phyloP scores from a whole-genome alignment of 2,888 invertebrate species.

The Ypsolopha scabrella region DNA sequence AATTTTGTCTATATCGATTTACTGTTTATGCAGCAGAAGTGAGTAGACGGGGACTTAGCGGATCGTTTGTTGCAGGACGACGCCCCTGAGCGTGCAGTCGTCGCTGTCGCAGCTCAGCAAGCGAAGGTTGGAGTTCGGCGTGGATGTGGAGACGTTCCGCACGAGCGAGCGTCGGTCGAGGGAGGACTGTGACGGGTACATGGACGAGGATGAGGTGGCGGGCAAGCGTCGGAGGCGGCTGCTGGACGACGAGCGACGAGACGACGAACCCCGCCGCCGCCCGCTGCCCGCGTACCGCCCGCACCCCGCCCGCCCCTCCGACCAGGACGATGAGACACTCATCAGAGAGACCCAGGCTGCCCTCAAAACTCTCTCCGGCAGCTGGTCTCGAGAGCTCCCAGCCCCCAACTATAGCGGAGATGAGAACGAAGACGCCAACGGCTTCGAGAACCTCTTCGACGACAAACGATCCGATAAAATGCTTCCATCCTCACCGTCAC shows the following conservation, averaged over 20 bases:
- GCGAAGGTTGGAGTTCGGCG: slow-evolving; percentile 75
- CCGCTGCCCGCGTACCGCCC: slow-evolving; percentile 39
- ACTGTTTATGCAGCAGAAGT: background rate
- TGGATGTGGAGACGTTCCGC: slow-evolving; percentile 60
- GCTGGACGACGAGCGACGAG: slow-evolving; percentile 52
- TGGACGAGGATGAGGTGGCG: slow-evolving; percentile 52
- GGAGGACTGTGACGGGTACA: slow-evolving; percentile 45
- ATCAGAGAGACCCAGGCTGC: slow-evolving; percentile 92
- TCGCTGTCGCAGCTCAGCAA: slow-evolving; percentile 77
- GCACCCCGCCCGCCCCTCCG: slow-evolving; percentile 40
- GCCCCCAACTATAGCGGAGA: slow-evolving; percentile 71
- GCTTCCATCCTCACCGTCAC: slow-evolving; percentile 75
- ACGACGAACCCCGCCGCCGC: slow-evolving; percentile 38
- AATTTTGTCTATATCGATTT: slow-evolving; percentile 24
- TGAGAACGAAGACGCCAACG: slow-evolving; percentile 82
- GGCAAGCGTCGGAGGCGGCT: slow-evolving; percentile 57
- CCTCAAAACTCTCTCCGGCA: slow-evolving; percentile 86
- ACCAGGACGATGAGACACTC: slow-evolving; percentile 83
- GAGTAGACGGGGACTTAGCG: background rate
- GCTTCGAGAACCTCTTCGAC: slow-evolving; percentile 87
- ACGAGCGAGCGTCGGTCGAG: slow-evolving; percentile 39
- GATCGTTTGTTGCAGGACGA: slow-evolving; percentile 59
- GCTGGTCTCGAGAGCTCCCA: slow-evolving; percentile 80
- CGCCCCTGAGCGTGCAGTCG: slow-evolving; percentile 67
- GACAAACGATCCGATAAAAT: slow-evolving; percentile 79